phyloP scores from a whole-genome alignment of 1,140 invertebrate species.

The Drosophila tropicalis region DNA sequence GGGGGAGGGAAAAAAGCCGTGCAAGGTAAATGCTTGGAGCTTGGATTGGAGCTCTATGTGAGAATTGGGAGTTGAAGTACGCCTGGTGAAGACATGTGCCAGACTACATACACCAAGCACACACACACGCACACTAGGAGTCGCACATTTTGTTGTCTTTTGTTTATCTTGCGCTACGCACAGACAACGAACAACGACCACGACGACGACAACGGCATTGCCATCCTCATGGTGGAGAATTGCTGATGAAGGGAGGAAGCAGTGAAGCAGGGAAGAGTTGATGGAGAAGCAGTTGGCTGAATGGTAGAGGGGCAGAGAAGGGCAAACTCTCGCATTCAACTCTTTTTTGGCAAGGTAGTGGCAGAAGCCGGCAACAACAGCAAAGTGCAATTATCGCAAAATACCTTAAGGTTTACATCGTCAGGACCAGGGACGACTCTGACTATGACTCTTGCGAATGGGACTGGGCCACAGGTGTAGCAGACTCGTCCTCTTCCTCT shows the following conservation, averaged over 20 bases:
- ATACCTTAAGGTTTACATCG: slow-evolving; percentile 82
- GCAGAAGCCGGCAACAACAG: slow-evolving; percentile 54
- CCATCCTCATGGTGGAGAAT: slow-evolving; percentile 1
- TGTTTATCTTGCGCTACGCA: slow-evolving; percentile 68
- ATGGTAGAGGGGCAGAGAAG: too few species aligned
- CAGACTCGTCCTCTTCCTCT: slow-evolving; percentile 6
- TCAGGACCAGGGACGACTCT: slow-evolving; percentile 17
- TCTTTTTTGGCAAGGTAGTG: slow-evolving; percentile 56
- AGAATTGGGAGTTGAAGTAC: slow-evolving; percentile 1
- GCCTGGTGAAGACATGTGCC: slow-evolving; percentile 65
- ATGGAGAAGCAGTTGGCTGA: background rate
- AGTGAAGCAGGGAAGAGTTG: too few species aligned
- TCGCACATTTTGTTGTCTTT: slow-evolving; percentile 58
- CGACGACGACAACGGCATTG: slow-evolving; percentile 42
- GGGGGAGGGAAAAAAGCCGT: background rate
- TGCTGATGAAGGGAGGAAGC: background rate
- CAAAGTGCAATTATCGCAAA: slow-evolving; percentile 81
- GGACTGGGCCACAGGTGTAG: slow-evolving; percentile 50
- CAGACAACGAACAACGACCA: slow-evolving; percentile 59
- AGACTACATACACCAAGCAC: slow-evolving; percentile 44
- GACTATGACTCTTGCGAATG: background rate
- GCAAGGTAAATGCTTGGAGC: background rate
- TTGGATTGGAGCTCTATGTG: too few species aligned
- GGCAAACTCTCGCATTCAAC: slow-evolving; percentile 36
- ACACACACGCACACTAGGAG: slow-evolving; percentile 16